Base-by-base conservation (phyloP, 2,888 invertebrate species). In the Synergus laeviventris region DNA sequence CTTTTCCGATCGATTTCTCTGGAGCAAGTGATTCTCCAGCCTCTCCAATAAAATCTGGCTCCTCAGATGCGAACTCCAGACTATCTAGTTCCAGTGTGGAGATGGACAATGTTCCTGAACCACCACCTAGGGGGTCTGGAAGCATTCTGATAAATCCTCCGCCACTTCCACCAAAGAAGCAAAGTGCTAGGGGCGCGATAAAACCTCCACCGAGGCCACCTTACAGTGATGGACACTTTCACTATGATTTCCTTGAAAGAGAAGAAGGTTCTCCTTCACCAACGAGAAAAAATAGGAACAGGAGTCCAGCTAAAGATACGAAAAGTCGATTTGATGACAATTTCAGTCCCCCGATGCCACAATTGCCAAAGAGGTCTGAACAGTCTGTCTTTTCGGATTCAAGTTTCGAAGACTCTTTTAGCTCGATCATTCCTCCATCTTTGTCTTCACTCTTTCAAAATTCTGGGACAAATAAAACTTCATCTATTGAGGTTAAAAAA, bases 91-190 rank as follows among this genome's bases (percentile, higher is more conserved):
- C 91, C 7, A 91, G 90, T 42, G 86, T 86, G 7, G 91, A 91
- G 78, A 80, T 91, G 75, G 91, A 91, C 74, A 87, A 89, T 76
- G 93, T 93, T 86, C 96, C 91, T 84, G 95, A 91, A 85, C 94
- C 94, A 18, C 96, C 96, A 0, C 96, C 96, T 1, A 92, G 95
- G 9, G 93, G 95, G 7, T 92, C 93, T 0, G 92, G 93, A 18
- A 94, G 93, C 89, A 92, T 91, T 74, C 91, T 94, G 74, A 92
- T 93, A 8, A 94, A 95, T 86, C 95, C 95, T 3, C 95, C 95
- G 1, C 95, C 95, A 3, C 91, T 95, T 88, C 93, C 95, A 24
- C 95, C 95, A 16, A 95, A 95, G 87, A 95, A 95, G 82, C 93
- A 94, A 83, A 91, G 92, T 61, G 92, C 91, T 74, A 93, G 93